A percentile compares a stretch with the other conserved stretches of the same genome.
Evolutionary conservation across 2,113 vertebrate genomes (phyloP).

Genomic region (Rynchops niger): DNA sequence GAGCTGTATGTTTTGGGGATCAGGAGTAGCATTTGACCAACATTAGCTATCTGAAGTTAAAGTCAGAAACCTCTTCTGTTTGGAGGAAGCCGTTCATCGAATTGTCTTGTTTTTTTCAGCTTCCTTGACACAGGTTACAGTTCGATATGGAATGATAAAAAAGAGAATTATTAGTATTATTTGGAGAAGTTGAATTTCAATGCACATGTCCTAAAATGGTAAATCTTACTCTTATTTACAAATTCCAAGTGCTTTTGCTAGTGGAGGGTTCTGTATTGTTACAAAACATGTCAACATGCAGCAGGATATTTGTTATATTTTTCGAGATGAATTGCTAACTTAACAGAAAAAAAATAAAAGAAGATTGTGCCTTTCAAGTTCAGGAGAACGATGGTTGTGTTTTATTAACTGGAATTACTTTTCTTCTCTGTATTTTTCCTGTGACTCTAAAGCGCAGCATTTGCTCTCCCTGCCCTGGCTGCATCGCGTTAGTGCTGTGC

Average conservation of each 20-base stretch:
- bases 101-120: not conserved
- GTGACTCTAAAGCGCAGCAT: not conserved
- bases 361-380: slow-evolving; percentile 50
- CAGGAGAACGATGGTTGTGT: slow-evolving; percentile 51
- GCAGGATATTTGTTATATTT: slow-evolving; percentile 61
- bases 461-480: not conserved
- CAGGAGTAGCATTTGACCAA: not conserved
- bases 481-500: not conserved
- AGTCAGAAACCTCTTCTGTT: not conserved
- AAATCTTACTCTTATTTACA: slow-evolving; percentile 66
- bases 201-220: slow-evolving; percentile 37
- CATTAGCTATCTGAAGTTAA: not conserved
- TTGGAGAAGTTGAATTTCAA: slow-evolving; percentile 48
- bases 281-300: slow-evolving; percentile 36
- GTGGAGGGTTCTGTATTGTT: slow-evolving; percentile 34
- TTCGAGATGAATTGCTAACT: slow-evolving; percentile 58
- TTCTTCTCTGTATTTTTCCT: slow-evolving; percentile 25
- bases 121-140: slow-evolving; percentile 26
- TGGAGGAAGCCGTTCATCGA: not conserved
- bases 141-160: slow-evolving; percentile 40
- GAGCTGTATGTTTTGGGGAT: not conserved
- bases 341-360: slow-evolving; percentile 1
- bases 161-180: slow-evolving; percentile 17
- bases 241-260: slow-evolving; percentile 50
- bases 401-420: slow-evolving; percentile 62